phyloP scores from a whole-genome alignment of 2,888 invertebrate genomes.

The Orchesellides sinensis region DNA sequence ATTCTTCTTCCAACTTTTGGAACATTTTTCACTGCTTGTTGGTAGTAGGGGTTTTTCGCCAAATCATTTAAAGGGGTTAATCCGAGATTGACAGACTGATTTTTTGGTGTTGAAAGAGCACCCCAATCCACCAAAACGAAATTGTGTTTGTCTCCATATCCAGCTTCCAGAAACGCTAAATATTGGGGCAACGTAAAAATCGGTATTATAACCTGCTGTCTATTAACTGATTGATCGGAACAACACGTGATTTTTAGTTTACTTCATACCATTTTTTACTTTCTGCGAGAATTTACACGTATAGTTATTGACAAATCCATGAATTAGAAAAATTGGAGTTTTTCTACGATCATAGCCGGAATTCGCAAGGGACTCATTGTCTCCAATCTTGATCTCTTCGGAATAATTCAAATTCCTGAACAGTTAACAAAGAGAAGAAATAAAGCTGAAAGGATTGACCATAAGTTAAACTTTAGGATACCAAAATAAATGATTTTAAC shows the following conservation, averaged over 20 bases:
- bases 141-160: constrained; percentile 44
- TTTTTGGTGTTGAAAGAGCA: constrained; percentile 55
- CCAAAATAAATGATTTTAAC: not conserved
- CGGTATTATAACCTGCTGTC: too few species aligned
- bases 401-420: constrained; percentile 50
- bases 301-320: constrained; percentile 68
- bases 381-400: constrained; percentile 52
- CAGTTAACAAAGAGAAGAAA: not conserved
- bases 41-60: constrained; percentile 56
- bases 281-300: constrained; percentile 58
- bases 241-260: not conserved
- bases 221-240: too few species aligned
- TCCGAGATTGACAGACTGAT: constrained; percentile 33
- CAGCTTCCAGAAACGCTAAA: constrained; percentile 54
- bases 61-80: constrained; percentile 46
- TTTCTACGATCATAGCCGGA: constrained; percentile 46
- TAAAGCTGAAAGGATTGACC: not conserved
- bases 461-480: not conserved
- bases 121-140: constrained; percentile 67
- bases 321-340: constrained; percentile 53
- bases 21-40: constrained; percentile 63
- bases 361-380: constrained; percentile 24
- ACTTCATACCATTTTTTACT: constrained; percentile 62
- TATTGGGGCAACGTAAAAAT: too few species aligned
- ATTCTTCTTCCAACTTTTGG: constrained; percentile 61